Base-by-base conservation (phyloP, 2,113 vertebrate species). In the human (Homo sapiens) region DNA sequence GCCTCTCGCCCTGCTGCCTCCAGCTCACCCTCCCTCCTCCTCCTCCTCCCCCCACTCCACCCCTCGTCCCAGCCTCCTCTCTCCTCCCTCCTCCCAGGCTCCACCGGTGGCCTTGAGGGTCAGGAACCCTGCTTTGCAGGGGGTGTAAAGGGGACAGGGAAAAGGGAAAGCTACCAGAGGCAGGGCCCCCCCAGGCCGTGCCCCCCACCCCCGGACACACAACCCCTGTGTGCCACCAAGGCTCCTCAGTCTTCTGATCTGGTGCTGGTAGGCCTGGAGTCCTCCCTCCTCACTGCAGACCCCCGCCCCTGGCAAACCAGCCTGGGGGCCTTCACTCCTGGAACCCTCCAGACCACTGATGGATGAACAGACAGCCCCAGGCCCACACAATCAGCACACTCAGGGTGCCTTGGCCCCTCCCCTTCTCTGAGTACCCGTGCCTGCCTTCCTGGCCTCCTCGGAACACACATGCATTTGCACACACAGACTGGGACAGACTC, bases 81-180 rank as follows among this genome's bases (percentile, higher is more conserved):
- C 96, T 95, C 92, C 89, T 89, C 88, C 96, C 96, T 93, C 97
- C 90, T 95, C 85, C 78, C 66, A 43, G 57, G 84, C 95, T 93
- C 68, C 64, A 32, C 96, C 35, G 75, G 92, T 90, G 96, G 78
- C 81, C 9, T 35, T 32, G 82, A 70, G 93, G 92, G 95, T 95
- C 92, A 90, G 89, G 93, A 97, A 43, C 94, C 79, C 48, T 57
- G 92, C 79, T 97, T 94, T 64, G 79, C 75, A 86, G 75, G 88
- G 81, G 70, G 48, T 38, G 16, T 84, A 38, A 95, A 94, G 61
- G 17, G 78, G 48, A 93, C 27, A 16, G 20, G 52, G 70, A 72
- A 89, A 32, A 90, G 57, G 14, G 61, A 90, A 30, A 93, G 64
- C 90, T 78, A 8, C 64, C 38, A 2, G 85, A 82, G 52, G 35